A percentile compares a stretch with the other conserved stretches of the same genome.
phyloP scores from a whole-genome alignment of 2,797 vertebrate genomes.

The Euphonia xanthogaster region DNA sequence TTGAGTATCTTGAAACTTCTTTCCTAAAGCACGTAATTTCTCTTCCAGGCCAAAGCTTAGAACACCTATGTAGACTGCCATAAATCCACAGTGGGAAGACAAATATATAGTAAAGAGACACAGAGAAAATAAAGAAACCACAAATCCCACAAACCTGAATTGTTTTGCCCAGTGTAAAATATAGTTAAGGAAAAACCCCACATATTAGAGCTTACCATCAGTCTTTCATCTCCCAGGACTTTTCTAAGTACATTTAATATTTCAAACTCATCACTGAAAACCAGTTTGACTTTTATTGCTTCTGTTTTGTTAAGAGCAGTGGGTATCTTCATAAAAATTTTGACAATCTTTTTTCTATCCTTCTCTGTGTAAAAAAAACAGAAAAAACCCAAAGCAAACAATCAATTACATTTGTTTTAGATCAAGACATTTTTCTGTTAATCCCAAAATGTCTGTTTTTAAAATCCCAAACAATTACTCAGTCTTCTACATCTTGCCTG shows the following conservation, averaged over 20 bases:
- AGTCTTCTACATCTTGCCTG: neutral
- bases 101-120: neutral
- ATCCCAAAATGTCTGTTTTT: neutral
- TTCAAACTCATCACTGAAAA: constrained; percentile 76
- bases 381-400: neutral
- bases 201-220: constrained; percentile 32
- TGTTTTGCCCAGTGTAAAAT: neutral
- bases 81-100: neutral
- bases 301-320: constrained; percentile 66
- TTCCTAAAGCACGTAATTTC: neutral
- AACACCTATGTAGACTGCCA: neutral
- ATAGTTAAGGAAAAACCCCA: rapidly evolving
- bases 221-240: constrained; percentile 72
- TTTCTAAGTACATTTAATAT: constrained; percentile 45
- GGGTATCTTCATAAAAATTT: constrained; percentile 71
- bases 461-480: no score
- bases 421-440: neutral
- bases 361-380: constrained; percentile 62
- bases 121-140: neutral
- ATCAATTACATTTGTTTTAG: neutral
- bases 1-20: neutral
- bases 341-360: constrained; percentile 65
- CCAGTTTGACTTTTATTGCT: constrained; percentile 78
- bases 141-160: neutral
- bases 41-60: neutral